A percentile compares a stretch with the other conserved stretches of the same genome.
Evolutionary conservation across 2,888 invertebrate species (phyloP).

Genomic region (Pammene aurita): DNA sequence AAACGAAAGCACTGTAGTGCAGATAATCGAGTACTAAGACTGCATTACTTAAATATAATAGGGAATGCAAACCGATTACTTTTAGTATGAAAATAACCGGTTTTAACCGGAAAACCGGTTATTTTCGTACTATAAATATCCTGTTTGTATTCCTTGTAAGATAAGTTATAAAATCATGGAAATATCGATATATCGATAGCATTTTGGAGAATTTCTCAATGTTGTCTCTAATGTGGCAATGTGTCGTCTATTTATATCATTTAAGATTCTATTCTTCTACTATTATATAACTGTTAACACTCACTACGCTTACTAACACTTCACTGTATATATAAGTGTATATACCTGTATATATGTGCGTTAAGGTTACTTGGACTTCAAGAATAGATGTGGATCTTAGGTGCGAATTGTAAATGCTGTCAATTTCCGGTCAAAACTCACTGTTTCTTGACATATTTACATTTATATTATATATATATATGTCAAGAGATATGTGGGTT

Average conservation of each 20-base stretch:
- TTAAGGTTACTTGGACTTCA: conserved; percentile 79
- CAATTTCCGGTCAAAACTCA: conserved; percentile 50
- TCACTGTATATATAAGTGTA: conserved; percentile 66
- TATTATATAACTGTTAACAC: conserved; percentile 9
- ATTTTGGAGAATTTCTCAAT: conserved; percentile 31
- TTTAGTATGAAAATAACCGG: too few species aligned
- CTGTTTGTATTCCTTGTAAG: too few species aligned
- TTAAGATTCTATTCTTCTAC: not conserved
- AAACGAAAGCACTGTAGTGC: too few species aligned
- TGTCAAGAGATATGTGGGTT: conserved; percentile 29
- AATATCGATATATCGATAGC: not conserved
- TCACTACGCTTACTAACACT: conserved; percentile 75
- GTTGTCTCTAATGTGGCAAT: conserved; percentile 17
- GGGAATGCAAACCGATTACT: too few species aligned
- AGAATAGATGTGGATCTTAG: conserved; percentile 81
- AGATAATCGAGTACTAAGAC: too few species aligned
- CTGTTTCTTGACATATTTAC: conserved; percentile 29
- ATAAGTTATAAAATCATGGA: not conserved
- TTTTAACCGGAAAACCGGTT: too few species aligned
- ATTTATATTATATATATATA: conserved; percentile 1
- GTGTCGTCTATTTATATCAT: conserved; percentile 19
- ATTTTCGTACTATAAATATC: too few species aligned
- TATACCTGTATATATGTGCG: conserved; percentile 61
- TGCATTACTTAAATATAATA: too few species aligned
- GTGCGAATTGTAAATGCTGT: conserved; percentile 80